Conservation (phyloP, 2,797 vertebrate genomes). For the Gallinago solitaria region DNA sequence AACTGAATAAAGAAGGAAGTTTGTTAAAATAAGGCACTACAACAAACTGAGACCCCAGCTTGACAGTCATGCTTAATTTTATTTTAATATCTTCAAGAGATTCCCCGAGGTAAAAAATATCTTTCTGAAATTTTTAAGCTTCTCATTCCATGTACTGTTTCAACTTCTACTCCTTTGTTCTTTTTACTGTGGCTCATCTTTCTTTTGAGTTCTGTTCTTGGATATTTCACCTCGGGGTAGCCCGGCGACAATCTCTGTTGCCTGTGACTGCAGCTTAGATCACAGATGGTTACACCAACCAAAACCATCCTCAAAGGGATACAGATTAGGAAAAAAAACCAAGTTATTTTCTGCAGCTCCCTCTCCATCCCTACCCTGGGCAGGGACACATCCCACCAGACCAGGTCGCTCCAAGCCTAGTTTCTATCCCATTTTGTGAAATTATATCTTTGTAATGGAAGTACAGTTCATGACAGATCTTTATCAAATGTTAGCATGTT, state of each 20-base stretch:
- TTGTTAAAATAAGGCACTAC: not conserved
- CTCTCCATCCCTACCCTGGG: not conserved
- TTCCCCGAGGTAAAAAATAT: not conserved
- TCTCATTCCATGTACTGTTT: not conserved
- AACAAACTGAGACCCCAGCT: not conserved
- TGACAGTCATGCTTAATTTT: not conserved
- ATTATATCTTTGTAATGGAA: not conserved
- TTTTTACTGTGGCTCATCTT: not conserved
- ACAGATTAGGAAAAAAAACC: not conserved
- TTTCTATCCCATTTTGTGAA: not conserved
- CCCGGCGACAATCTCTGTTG: not conserved
- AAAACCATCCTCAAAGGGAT: not conserved
- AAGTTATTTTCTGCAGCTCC: not conserved
- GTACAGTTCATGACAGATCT: not conserved
- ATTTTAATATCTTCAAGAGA: not conserved
- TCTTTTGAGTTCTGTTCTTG: not conserved
- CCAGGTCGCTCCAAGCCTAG: no score
- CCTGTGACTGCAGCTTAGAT: not conserved
- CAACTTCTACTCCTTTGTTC: not conserved
- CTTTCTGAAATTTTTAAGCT: not conserved
- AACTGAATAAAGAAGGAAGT: not conserved
- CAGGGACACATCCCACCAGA: no score
- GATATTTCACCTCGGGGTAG: not conserved
- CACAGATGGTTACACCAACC: not conserved
- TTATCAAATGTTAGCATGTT: not conserved